These are phyloP conservation scores for Stegastes partitus DNA, from an alignment of 2,113 vertebrate species.

Conservation along the genomic window DNA sequence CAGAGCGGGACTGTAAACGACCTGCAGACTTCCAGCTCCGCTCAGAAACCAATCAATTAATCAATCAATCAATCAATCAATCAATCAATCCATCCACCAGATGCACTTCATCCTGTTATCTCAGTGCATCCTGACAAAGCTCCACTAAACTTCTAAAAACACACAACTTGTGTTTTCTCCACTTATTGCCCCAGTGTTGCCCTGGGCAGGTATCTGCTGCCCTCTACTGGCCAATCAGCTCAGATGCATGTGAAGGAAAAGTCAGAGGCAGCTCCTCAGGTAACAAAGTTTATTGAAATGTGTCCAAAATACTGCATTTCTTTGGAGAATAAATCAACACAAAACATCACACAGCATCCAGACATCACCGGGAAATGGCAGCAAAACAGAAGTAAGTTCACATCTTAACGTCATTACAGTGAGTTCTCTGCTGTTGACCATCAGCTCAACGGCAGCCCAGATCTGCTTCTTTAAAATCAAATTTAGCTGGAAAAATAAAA, in stretches of 20 bases:
- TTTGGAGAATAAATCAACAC: slow-evolving; percentile 14
- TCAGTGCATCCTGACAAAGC: not conserved
- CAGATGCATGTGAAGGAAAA: not conserved
- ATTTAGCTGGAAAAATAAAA: too few relatives aligned
- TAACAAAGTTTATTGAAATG: slow-evolving; percentile 49
- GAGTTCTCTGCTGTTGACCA: not conserved
- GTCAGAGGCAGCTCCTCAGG: too few relatives aligned
- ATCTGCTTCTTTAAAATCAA: not conserved
- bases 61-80: too few relatives aligned
- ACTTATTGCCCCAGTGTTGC: not conserved
- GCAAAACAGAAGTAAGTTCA: slow-evolving; percentile 34
- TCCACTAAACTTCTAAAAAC: too few relatives aligned
- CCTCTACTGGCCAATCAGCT: slow-evolving; percentile 51
- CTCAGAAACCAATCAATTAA: too few relatives aligned
- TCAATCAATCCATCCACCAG: too few relatives aligned
- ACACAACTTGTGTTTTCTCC: not conserved
- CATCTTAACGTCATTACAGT: not conserved
- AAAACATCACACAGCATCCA: not conserved
- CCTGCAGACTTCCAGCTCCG: not conserved
- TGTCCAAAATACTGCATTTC: slow-evolving; percentile 15
- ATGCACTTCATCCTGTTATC: not conserved
- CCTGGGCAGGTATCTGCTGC: slow-evolving; percentile 30
- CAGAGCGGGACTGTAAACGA: slow-evolving; percentile 40
- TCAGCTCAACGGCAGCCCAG: not conserved
- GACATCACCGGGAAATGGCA: too few relatives aligned